Evolutionary conservation across 1,140 invertebrate species (phyloP), one percentile per base, ranked within the genome.

Genomic region (Apocrypta bakeri): DNA sequence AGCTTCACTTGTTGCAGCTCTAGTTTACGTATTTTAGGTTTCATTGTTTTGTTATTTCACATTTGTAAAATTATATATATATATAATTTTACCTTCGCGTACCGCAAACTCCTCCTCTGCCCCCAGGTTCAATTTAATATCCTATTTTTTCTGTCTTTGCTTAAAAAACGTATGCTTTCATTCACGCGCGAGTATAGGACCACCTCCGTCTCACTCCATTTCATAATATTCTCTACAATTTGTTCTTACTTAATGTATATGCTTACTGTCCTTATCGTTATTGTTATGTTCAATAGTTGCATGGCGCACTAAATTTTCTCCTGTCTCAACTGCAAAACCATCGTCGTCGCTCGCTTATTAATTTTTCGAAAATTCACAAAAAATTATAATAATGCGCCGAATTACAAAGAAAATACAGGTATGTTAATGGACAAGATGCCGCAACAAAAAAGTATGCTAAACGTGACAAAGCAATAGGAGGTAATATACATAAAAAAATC

Each of bases 11-110:
- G 73, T 87, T 86, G 83, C 85, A 87, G 81, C 82, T 85, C 85
- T 86, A 83, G 66, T 86, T 86, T 87, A 88, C 87, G 87, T 88
- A 88, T 88, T 87, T 87, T 86, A 85, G 87, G 86, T 88, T 85
- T 83, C 73, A 82, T 21, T 71, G 69, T 71, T 61, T 76, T 71
- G 37, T 61, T 12, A 14, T 81, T 81, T 76, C 63, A 81, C 79
- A 81, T 75, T 56, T 66, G 72, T 31, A 75, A 81, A 75, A 75
- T 64, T 63, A 75, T 61, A 74, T 61, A 17, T 42, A 40, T 24
- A 71, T n/a, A 37, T 73, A 73, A 73, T 40, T 69, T 21, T 63
- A 74, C 81, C 48, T 71, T 78, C 66, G 69, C 56, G 48, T 24
- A 78, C 66, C 74, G 81, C 81, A 82, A 77, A n/a, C 29, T 69